Evolutionary conservation across 2,113 vertebrate genomes (phyloP).

Genomic region (Oophaga pumilio): DNA sequence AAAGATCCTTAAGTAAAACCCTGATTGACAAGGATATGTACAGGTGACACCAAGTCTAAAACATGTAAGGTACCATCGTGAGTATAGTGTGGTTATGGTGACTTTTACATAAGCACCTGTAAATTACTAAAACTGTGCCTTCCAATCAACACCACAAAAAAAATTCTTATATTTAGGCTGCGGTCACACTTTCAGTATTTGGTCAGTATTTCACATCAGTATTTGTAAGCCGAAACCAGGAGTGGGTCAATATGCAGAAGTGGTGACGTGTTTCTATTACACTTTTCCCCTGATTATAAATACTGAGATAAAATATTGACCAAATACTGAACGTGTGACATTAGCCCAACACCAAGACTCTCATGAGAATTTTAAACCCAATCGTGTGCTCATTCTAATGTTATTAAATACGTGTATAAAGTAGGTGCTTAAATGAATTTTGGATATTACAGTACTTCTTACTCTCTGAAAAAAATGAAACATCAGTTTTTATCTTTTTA

Average conservation of each 20-base stretch:
- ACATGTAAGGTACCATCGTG: background rate
- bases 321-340: too few relatives aligned
- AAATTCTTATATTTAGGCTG: background rate
- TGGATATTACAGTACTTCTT: background rate
- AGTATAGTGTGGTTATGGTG: background rate
- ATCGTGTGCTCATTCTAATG: background rate
- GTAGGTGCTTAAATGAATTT: background rate
- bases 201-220: too few relatives aligned
- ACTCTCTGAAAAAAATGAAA: background rate
- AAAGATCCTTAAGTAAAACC: slow-evolving; percentile 31
- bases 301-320: too few relatives aligned
- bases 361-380: background rate
- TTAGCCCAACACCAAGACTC: background rate
- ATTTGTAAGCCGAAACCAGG: too few relatives aligned
- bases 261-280: too few relatives aligned
- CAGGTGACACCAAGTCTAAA: background rate
- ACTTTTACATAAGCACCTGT: background rate
- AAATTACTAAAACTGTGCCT: background rate
- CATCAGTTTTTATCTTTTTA: too few relatives aligned
- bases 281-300: too few relatives aligned
- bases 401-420: background rate
- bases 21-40: background rate
- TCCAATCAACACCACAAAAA: background rate
- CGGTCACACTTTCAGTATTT: too few relatives aligned
- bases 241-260: too few relatives aligned